Base-by-base conservation (phyloP, 2,888 invertebrate species). In the Philonicus albiceps region DNA sequence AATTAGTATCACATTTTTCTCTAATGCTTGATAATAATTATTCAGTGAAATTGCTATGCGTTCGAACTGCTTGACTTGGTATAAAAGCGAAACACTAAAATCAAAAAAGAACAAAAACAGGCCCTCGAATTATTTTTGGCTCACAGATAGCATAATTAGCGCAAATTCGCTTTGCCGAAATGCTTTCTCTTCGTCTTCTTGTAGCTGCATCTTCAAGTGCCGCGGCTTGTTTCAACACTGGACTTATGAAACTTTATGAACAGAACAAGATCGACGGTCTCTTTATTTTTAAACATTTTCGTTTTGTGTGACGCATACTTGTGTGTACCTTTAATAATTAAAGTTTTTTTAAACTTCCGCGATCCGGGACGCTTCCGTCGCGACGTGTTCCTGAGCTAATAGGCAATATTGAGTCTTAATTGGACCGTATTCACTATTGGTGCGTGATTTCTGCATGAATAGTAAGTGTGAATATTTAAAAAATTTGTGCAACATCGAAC, bases 81-180 rank as follows among this genome's bases (percentile, higher is more conserved):
- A 27, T 40, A 37, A 27, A 64, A 64, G 27, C 19, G 22, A 64
- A 64, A 64, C 11, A 64, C 27, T 64, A 74, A n/a, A 34, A 55
- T n/a, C 43, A 37, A 43, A 37, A 37, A 27, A 8, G 64, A 64
- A 55, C 19, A 84, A 31, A 27, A 64, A 49, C 78, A 78, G 30
- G 40, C 83, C 72, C 85, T 87, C 80, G 34, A 78, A 75, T 49
- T 87, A 85, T 87, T 87, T 87, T 76, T 85, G 87, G 80, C 27
- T 40, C 64, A 73, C 49, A 55, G 75, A 72, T 34, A 84, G 37
- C 84, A 84, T 84, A 84, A 84, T 84, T 84, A 84, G 84, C 73
- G 84, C 31, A 84, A 73, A 43, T 83, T 83, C 64, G 55, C 64
- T 83, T 64, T 83, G 16, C 55, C 53, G 27, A 80, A 80, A 53